Evolutionary conservation across 1,140 invertebrate species (phyloP).

Genomic region (Stenopsyche tienmushanensis): DNA sequence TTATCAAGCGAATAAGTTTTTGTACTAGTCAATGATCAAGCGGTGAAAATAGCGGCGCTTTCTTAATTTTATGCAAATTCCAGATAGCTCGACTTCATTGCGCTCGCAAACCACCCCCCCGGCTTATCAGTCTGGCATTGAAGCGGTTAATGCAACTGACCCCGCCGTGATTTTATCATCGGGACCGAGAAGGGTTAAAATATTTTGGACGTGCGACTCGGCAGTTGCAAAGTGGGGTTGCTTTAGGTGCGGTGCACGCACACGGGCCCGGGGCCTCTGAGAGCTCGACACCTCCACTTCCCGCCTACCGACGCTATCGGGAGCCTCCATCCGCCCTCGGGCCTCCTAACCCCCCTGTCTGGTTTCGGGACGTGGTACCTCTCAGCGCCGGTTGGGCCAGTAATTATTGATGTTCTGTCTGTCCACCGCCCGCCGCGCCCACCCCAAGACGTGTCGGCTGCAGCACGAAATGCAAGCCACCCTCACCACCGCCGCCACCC

Average conservation of each 20-base stretch:
- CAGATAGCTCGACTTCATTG: no score
- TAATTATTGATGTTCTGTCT: constrained; percentile 43
- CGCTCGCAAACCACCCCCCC: no score
- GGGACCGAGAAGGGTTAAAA: no score
- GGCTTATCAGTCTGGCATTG: no score
- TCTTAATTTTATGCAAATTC: no score
- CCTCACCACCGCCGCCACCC: constrained; percentile 9
- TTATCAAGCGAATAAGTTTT: no score
- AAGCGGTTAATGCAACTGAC: no score
- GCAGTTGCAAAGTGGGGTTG: background rate
- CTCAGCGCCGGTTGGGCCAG: constrained; percentile 38
- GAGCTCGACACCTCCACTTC: background rate
- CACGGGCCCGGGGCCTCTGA: background rate
- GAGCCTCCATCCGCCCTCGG: background rate
- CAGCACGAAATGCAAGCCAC: constrained; percentile 1
- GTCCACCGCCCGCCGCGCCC: constrained; percentile 30
- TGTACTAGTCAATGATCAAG: no score
- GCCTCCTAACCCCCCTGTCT: constrained; percentile 15
- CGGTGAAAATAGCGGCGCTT: no score
- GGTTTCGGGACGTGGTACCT: constrained; percentile 28
- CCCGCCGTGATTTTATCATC: no score
- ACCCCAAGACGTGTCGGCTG: constrained; percentile 21
- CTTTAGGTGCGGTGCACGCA: constrained; percentile 32
- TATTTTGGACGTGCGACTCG: background rate
- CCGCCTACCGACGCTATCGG: background rate